These are phyloP conservation scores for Linnaemya vulpina DNA, from an alignment of 2,888 invertebrate genomes.

Conservation along the genomic window DNA sequence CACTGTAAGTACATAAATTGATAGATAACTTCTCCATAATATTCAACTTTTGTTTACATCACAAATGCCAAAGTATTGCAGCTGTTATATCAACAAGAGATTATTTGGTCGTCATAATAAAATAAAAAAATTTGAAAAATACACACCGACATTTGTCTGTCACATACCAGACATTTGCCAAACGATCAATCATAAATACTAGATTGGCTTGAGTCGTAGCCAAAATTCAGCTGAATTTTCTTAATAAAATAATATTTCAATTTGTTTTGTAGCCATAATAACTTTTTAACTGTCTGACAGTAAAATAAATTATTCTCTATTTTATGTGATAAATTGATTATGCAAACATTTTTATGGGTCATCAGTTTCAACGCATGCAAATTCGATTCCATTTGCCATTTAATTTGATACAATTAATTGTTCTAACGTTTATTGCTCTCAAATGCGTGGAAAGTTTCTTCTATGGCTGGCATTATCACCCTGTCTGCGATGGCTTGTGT, in stretches of 20 bases:
- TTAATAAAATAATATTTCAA: not conserved
- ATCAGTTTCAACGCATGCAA: not conserved
- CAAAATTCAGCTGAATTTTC: not conserved
- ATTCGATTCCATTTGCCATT: not conserved
- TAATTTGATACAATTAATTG: not conserved
- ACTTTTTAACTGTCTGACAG: not conserved
- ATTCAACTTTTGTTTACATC: not conserved
- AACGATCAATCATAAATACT: conserved; percentile 1
- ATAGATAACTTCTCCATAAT: too few relatives aligned
- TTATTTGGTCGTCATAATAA: conserved; percentile 4
- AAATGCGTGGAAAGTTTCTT: not conserved
- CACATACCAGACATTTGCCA: conserved; percentile 5
- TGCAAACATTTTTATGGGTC: not conserved
- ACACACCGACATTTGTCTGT: not conserved
- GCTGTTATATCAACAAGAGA: conserved; percentile 15
- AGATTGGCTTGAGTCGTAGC: not conserved
- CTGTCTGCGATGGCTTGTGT: not conserved
- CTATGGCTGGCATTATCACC: not conserved
- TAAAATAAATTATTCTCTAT: not conserved
- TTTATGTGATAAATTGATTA: not conserved
- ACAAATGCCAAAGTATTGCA: conserved; percentile 30
- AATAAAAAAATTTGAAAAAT: not conserved
- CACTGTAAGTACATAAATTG: too few relatives aligned
- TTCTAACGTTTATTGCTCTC: not conserved
- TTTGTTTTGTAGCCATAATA: not conserved